Evolutionary conservation across 2,888 invertebrate genomes (phyloP), one percentile per base, ranked within the genome.

Genomic region (Scaptomyza parva): DNA sequence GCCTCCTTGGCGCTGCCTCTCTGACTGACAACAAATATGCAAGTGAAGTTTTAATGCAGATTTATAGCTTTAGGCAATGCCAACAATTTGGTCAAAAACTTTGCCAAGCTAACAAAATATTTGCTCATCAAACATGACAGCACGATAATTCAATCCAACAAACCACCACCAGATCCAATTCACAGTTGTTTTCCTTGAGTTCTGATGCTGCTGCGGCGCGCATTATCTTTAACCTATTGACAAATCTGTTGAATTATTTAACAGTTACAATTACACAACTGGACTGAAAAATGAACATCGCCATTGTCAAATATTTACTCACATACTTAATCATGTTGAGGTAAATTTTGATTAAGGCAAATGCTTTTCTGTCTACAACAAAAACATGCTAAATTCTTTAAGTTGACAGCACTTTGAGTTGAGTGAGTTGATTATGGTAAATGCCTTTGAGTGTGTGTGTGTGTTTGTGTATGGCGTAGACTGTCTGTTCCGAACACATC

Each of bases 11-110:
- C n/a, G 20, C 18, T n/a, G 20, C 24, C 20, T n/a, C n/a, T n/a
- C n/a, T n/a, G n/a, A n/a, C n/a, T n/a, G 37, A 54, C 62, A 30
- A 51, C 28, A 59, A 76, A 76, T 74, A 74, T 74, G 74, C 76
- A 74, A 71, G 69, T 82, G 57, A 70, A 72, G 65, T 82, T 76
- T 86, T 86, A 80, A 79, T 82, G 69, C 86, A 70, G 79, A 86
- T 86, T 80, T 80, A 80, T 86, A 59, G 73, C 76, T 62, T 62
- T n/a, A 53, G 47, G 53, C 63, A 69, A 50, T 50, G 69, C 44
- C 66, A 70, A 54, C 69, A 63, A 51, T 50, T 74, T 59, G 60
- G 58, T 41, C 69, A 22, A 48, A 26, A 45, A 44, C 20, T 33
- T 44, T 40, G 24, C 26, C 22, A 20, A 18, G 51, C 40, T 33